phyloP scores from a whole-genome alignment of 2,797 vertebrate species.

The Rousettus madagascariensis region DNA sequence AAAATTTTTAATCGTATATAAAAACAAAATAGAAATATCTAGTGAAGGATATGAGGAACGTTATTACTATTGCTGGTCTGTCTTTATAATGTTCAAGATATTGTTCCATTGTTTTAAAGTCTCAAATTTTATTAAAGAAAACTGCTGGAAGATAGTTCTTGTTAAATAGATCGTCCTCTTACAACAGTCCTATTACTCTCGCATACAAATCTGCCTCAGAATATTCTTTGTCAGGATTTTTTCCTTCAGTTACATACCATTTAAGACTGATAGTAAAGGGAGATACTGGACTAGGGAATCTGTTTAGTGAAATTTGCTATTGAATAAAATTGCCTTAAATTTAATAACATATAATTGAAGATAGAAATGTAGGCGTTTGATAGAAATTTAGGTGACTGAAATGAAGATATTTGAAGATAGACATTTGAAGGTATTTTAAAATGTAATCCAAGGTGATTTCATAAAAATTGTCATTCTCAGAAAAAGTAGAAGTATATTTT shows the following conservation, averaged over 20 bases:
- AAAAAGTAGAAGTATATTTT: neutral
- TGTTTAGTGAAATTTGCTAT: neutral
- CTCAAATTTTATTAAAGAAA: slow-evolving; percentile 23
- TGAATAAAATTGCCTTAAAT: neutral
- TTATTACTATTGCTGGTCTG: neutral
- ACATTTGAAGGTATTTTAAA: slow-evolving; percentile 3
- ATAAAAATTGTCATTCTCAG: neutral
- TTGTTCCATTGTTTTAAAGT: neutral
- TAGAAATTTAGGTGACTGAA: neutral
- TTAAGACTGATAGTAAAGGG: neutral
- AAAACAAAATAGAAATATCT: neutral
- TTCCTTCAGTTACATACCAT: neutral
- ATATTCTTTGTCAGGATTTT: neutral
- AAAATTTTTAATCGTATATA: neutral
- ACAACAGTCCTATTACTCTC: neutral
- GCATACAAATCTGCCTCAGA: neutral
- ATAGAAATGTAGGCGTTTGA: neutral
- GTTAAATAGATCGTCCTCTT: neutral
- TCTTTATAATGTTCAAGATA: neutral
- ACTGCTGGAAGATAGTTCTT: neutral
- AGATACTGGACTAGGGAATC: neutral
- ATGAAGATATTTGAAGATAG: neutral
- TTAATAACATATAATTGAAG: neutral
- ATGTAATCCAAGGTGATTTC: neutral
- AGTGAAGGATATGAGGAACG: neutral